Evolutionary conservation across 2,888 invertebrate species (phyloP).

Genomic region (Clanis bilineata): DNA sequence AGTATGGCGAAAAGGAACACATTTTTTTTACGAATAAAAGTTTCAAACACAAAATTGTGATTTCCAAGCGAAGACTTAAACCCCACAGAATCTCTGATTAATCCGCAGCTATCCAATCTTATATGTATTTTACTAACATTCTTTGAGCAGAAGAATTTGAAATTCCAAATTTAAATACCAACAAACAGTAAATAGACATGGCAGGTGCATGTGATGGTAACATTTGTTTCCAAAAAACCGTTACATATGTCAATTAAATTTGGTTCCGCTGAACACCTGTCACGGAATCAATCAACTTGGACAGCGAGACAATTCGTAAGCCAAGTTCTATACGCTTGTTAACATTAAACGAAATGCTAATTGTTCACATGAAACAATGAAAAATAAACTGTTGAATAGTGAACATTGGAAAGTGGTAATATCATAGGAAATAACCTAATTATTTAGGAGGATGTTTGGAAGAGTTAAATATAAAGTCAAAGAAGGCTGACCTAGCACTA

Average conservation of each 20-base stretch:
- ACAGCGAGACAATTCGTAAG: background rate
- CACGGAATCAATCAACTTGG: constrained; percentile 32
- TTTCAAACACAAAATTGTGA: too few relatives aligned
- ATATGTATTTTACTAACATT: background rate
- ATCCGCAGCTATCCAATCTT: too few relatives aligned
- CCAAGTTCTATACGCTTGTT: background rate
- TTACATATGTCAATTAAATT: constrained; percentile 36
- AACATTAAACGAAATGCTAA: background rate
- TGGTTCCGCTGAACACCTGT: constrained; percentile 42
- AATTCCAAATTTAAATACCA: background rate
- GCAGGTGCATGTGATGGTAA: constrained; percentile 1
- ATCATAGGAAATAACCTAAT: too few relatives aligned
- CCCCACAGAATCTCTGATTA: too few relatives aligned
- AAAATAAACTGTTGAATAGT: background rate
- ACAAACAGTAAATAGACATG: background rate
- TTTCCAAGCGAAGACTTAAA: too few relatives aligned
- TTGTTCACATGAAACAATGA: background rate
- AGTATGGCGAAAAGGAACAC: too few relatives aligned
- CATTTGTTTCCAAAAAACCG: constrained; percentile 21
- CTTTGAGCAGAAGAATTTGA: background rate
- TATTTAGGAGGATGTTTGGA: too few relatives aligned
- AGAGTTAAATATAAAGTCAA: too few relatives aligned
- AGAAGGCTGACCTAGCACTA: too few relatives aligned
- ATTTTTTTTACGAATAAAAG: too few relatives aligned
- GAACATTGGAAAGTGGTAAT: background rate